A percentile compares a stretch with the other conserved stretches of the same genome.
Conservation (phyloP, 2,888 invertebrate species). For the Craniophora ligustri region DNA sequence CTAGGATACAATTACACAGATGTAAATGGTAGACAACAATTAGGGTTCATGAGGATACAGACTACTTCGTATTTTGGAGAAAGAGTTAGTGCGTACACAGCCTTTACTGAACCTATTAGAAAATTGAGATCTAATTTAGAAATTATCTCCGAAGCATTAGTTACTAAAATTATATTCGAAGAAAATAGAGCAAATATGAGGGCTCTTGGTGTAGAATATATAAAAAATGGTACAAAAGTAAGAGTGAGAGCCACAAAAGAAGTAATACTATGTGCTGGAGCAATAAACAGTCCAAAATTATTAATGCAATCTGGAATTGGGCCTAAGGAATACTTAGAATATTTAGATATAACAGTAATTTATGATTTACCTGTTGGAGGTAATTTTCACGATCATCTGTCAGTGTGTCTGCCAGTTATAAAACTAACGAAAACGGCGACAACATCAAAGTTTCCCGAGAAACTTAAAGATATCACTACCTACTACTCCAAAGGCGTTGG, state of each 20-base stretch:
- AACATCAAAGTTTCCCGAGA: slow-evolving; percentile 73
- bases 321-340: slow-evolving; percentile 82
- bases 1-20: slow-evolving; percentile 83
- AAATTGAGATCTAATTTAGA: slow-evolving; percentile 76
- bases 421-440: slow-evolving; percentile 77
- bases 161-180: slow-evolving; percentile 75
- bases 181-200: slow-evolving; percentile 61
- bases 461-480: slow-evolving; percentile 79
- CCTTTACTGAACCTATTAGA: slow-evolving; percentile 81
- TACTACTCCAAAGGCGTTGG: slow-evolving; percentile 80
- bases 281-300: slow-evolving; percentile 81
- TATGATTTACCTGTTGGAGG: slow-evolving; percentile 80
- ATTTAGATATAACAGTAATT: slow-evolving; percentile 73
- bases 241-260: slow-evolving; percentile 73
- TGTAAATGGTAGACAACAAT: slow-evolving; percentile 79
- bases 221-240: slow-evolving; percentile 79
- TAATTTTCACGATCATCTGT: slow-evolving; percentile 84
- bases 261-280: slow-evolving; percentile 80
- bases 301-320: slow-evolving; percentile 84
- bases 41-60: slow-evolving; percentile 84
- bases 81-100: slow-evolving; percentile 81
- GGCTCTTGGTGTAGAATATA: slow-evolving; percentile 75
- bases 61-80: slow-evolving; percentile 83
- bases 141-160: slow-evolving; percentile 78
- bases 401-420: slow-evolving; percentile 82